Percentiles rank a stretch among this genome's conserved stretches.
Conservation (phyloP, 1,140 invertebrate species). For the Battus philenor region DNA sequence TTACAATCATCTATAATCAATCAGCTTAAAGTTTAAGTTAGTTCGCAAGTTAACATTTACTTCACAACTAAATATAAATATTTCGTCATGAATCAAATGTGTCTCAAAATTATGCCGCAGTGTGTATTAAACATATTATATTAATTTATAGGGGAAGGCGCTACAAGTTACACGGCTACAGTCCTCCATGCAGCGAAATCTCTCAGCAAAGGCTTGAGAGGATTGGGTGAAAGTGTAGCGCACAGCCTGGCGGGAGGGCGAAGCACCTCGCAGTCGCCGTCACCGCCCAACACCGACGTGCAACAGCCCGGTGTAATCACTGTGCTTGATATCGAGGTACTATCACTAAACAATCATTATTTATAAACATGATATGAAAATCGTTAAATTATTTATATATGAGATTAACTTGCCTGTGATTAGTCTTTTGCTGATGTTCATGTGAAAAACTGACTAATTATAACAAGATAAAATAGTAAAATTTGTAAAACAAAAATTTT, state of each 20-base stretch:
- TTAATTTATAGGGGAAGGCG: slow-evolving; percentile 71
- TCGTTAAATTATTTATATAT: no score
- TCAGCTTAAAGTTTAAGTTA: not conserved
- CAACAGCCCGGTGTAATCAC: slow-evolving; percentile 91
- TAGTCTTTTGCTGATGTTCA: no score
- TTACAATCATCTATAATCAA: not conserved
- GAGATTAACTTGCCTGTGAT: no score
- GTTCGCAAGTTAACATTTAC: not conserved
- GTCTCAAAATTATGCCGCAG: not conserved
- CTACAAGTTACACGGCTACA: slow-evolving; percentile 95
- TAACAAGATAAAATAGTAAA: no score
- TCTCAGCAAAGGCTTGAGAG: slow-evolving; percentile 88
- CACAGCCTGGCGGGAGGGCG: slow-evolving; percentile 87
- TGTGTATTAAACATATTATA: not conserved
- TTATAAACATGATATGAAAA: no score
- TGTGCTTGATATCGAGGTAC: slow-evolving; percentile 89
- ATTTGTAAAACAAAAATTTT: no score
- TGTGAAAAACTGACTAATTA: no score
- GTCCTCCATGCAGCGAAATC: slow-evolving; percentile 97
- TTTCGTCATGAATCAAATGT: not conserved
- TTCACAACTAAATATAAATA: no score
- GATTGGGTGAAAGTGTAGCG: slow-evolving; percentile 95
- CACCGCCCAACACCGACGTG: slow-evolving; percentile 71
- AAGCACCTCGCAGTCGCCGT: slow-evolving; percentile 66
- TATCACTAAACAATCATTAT: no score